These are phyloP conservation scores for Chromis chromis DNA, from an alignment of 2,797 vertebrate species.

Conservation along the genomic window DNA sequence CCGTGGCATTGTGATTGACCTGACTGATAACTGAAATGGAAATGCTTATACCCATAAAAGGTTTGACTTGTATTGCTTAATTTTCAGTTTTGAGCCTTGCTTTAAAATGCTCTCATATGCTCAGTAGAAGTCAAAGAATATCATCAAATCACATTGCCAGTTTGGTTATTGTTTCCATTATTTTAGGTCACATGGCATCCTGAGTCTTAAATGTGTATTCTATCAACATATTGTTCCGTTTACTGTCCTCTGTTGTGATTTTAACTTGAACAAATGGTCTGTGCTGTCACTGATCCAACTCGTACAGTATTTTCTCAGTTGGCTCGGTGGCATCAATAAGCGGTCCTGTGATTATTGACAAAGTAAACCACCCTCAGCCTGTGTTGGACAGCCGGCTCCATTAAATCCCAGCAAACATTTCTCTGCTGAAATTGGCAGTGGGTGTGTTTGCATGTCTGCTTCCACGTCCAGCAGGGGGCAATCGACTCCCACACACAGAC, in stretches of 20 bases:
- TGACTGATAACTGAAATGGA: not conserved
- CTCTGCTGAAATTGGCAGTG: conserved; percentile 31
- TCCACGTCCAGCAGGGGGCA: conserved; percentile 79
- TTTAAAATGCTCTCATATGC: no score
- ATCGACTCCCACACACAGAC: conserved; percentile 47
- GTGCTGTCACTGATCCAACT: not conserved
- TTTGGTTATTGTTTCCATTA: not conserved
- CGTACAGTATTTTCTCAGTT: not conserved
- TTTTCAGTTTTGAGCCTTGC: no score
- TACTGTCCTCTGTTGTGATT: not conserved
- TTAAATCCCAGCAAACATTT: conserved; percentile 47
- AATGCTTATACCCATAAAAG: not conserved
- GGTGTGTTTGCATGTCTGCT: conserved; percentile 44
- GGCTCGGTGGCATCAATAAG: conserved; percentile 9
- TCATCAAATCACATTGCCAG: not conserved
- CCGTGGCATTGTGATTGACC: not conserved
- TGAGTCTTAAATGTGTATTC: not conserved
- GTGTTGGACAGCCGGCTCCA: conserved; percentile 12
- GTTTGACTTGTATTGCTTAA: no score
- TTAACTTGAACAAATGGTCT: not conserved
- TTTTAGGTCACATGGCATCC: not conserved
- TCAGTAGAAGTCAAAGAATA: not conserved
- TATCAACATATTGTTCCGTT: not conserved
- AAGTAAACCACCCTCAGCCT: conserved; percentile 32
- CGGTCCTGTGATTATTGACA: conserved; percentile 25